Base-by-base conservation (phyloP, 2,888 invertebrate species). In the Drosophila mayaguana region DNA sequence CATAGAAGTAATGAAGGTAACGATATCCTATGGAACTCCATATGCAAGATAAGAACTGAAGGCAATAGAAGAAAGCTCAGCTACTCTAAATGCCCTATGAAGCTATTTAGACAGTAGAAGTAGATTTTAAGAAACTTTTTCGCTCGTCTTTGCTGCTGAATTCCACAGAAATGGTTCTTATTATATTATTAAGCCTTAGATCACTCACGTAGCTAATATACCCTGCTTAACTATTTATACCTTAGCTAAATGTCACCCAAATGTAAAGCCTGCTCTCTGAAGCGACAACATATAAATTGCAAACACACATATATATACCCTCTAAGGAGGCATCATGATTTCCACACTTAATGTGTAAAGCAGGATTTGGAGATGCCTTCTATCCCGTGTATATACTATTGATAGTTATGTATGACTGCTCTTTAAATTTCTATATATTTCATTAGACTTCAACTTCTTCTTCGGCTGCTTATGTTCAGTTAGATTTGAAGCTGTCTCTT, bases 241-340 rank as follows among this genome's bases (percentile, higher is more conserved):
- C 11, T 18, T 2, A n/a, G 14, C 42, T 46, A 7, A 42, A 34
- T 48, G 34, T 25, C 14, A 20, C 69, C 40, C 32, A 42, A 51
- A 56, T 64, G 20, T 71, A 20, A 57, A 11, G 62, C 51, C 54
- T 46, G 56, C 40, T 51, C 55, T 59, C 16, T 32, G 50, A 9
- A 48, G 63, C 63, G 61, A 55, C 75, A 63, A 63, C 69, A 69
- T 62, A 74, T 56, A 69, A 75, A 69, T 70, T 59, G 63, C 51
- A 46, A 50, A 22, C 63, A 69, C 28, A 59, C 34, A 48, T 55
- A 32, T 46, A 22, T 40, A 20, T 43, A 43, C 56, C 1, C 56
- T 43, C 2, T 3, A 5, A 20, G 9, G 16, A 20, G 32, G 43
- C 32, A 32, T 43, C 6, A 6, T 6, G 3, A 18, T 20, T 51